Evolutionary conservation across 2,113 vertebrate genomes (phyloP).

Genomic region (Zosterops borbonicus): DNA sequence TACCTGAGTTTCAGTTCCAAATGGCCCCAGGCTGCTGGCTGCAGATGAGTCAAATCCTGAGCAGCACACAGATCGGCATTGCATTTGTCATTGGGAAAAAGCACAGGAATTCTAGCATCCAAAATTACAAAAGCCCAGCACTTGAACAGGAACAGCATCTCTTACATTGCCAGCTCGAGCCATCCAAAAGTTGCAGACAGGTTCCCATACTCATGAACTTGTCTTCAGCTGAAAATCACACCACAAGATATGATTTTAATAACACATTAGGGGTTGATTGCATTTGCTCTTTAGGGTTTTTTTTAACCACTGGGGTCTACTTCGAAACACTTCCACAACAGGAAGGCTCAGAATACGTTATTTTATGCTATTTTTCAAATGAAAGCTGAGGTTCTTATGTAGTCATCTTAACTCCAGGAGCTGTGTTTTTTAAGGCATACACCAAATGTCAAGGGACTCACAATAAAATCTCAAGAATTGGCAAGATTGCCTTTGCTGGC

Average conservation of each 20-base stretch:
- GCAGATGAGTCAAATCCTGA: neutral
- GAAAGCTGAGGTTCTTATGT: conserved; percentile 42
- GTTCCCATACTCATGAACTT: conserved; percentile 24
- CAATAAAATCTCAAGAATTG: conserved; percentile 62
- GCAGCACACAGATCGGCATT: neutral
- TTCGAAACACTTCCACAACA: conserved; percentile 49
- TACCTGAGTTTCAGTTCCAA: conserved; percentile 13
- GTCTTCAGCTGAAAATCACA: conserved; percentile 20
- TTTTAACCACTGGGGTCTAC: conserved; percentile 15
- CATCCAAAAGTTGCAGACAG: conserved; percentile 49
- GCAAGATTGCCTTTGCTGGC: conserved; percentile 9
- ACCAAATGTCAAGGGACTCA: conserved; percentile 51
- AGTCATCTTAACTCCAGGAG: conserved; percentile 58
- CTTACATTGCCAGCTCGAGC: neutral
- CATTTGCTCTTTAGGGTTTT: neutral
- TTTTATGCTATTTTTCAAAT: conserved; percentile 45
- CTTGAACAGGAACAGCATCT: neutral
- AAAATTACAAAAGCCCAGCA: conserved; percentile 1
- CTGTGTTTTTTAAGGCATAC: conserved; percentile 56
- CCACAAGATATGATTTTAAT: neutral
- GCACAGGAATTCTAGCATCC: conserved; percentile 14
- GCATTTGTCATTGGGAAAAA: neutral
- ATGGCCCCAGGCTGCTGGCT: neutral
- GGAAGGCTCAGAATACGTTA: conserved; percentile 18
- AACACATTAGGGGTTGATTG: neutral